Percentiles rank a stretch among this genome's conserved stretches.
Conservation (phyloP, 1,140 invertebrate species). For the Hydropsyche tenuis region DNA sequence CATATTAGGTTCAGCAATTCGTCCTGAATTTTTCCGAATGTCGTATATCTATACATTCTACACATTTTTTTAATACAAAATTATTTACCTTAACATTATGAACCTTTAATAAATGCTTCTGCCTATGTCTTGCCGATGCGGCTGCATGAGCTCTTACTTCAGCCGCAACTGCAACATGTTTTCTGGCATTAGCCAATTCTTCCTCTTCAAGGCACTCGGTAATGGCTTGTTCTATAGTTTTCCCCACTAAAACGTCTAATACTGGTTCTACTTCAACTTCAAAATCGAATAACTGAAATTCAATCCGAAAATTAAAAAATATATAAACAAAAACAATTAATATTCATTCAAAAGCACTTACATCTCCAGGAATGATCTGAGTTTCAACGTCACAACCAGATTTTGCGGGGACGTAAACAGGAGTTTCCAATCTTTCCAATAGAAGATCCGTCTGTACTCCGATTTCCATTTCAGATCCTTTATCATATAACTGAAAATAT, state of each 20-base stretch:
- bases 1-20: no score
- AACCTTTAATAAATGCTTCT: conserved; percentile 56
- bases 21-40: no score
- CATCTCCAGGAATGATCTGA: conserved; percentile 87
- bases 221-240: conserved; percentile 85
- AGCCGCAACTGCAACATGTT: conserved; percentile 78
- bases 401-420: conserved; percentile 77
- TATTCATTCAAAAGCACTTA: conserved; percentile 57
- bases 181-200: conserved; percentile 73
- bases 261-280: conserved; percentile 88
- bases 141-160: conserved; percentile 81
- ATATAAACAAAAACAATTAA: neutral
- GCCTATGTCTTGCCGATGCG: conserved; percentile 71
- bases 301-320: conserved; percentile 21
- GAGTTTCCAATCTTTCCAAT: conserved; percentile 77
- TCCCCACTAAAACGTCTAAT: conserved; percentile 85
- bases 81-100: conserved; percentile 64
- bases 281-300: conserved; percentile 78
- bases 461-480: conserved; percentile 74
- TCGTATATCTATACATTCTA: no score
- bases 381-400: conserved; percentile 80
- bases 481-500: conserved; percentile 67
- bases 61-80: neutral
- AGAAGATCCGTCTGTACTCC: conserved; percentile 88
- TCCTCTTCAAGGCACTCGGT: conserved; percentile 83